Base-by-base conservation (phyloP, 2,113 vertebrate species). In the Callipepla squamata region DNA sequence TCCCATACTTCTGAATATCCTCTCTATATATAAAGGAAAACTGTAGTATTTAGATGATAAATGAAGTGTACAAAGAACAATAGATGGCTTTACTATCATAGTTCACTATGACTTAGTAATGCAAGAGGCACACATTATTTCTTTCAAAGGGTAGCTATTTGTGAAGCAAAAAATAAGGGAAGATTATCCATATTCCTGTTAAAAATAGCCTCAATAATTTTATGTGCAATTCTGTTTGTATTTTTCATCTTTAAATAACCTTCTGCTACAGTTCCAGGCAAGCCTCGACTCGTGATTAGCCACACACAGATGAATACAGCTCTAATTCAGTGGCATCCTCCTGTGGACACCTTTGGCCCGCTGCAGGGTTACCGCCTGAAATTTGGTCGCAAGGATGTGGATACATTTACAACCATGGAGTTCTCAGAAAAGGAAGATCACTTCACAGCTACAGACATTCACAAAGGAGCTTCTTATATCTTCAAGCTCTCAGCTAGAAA, bases 281-380 rank as follows among this genome's bases (percentile, higher is more conserved):
- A 98, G 98, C 99, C 99, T 84, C 97, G 99, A 2, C 98, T 99
- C 67, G 98, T 99, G 97, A 99, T 99, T 94, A 99, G 98, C 96
- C 98, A 99, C 93, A 99, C 99, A 62, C 99, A 99, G 97, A 99
- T 99, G 99, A 99, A 98, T 95, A 99, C 99, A 7, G 99, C 99
- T 94, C 98, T 99, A 75, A 98, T 99, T 95, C 99, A 99, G 95
- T 99, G 99, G 99, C 99, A 99, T 86, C 98, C 99, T 70, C 99
- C 99, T 7, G 96, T 98, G 74, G 96, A 99, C 94, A 99, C 98
- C 68, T 98, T 99, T 55, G 99, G 99, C 84, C 98, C 98, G 38
- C 97, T 99, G 87, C 98, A 98, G 95, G 99, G 99, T 72, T 99
- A 99, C 89, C 98, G 99, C 32, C 98, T 99, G 69, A 98, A 98